Conservation (phyloP, 2,888 invertebrate genomes). For the Hirtodrosophila cameraria region DNA sequence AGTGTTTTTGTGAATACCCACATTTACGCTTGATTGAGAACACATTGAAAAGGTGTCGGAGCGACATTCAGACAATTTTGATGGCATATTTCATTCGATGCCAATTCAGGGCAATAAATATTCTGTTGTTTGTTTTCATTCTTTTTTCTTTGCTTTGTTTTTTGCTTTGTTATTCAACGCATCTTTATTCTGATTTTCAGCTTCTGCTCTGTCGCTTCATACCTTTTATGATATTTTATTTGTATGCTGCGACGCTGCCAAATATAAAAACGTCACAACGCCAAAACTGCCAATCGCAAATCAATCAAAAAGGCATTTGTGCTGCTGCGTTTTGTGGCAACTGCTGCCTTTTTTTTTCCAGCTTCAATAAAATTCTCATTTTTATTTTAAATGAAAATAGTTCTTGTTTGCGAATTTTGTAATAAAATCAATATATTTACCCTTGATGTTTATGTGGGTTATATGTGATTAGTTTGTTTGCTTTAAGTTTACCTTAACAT, state of each 20-base stretch:
- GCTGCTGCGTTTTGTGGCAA: conserved; percentile 45
- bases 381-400: conserved; percentile 20
- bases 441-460: neutral
- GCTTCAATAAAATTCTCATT: conserved; percentile 29
- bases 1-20: conserved; percentile 30
- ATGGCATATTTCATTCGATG: conserved; percentile 75
- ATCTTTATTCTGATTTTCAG: conserved; percentile 35
- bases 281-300: conserved; percentile 74
- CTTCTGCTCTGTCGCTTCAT: conserved; percentile 8
- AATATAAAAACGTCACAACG: conserved; percentile 57
- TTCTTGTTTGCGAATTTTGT: neutral
- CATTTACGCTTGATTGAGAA: conserved; percentile 69
- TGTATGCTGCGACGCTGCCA: conserved; percentile 55
- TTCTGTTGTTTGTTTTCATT: conserved; percentile 36
- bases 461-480: neutral
- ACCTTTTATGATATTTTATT: conserved; percentile 64
- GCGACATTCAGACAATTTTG: conserved; percentile 71
- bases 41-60: conserved; percentile 67
- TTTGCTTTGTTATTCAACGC: conserved; percentile 11
- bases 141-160: conserved; percentile 16
- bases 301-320: conserved; percentile 74
- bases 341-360: conserved; percentile 7
- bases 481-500: too few relatives aligned
- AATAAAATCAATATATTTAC: conserved; percentile 53
- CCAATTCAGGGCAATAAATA: conserved; percentile 67